Base-by-base conservation (phyloP, 2,888 invertebrate genomes). In the Perizoma affinitatum region DNA sequence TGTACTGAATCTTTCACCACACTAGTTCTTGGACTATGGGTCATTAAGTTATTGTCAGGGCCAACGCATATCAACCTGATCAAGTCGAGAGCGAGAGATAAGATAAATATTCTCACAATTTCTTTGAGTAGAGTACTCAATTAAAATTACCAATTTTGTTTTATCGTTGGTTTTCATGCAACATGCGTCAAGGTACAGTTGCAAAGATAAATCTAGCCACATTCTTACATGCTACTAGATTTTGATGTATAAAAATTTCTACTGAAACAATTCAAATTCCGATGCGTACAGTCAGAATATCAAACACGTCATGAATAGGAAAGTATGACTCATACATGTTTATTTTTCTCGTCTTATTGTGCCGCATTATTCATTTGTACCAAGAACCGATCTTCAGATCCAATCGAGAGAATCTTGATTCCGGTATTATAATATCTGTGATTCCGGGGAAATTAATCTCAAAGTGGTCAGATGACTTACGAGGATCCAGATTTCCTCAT, bases 291-390 rank as follows among this genome's bases (percentile, higher is more conserved):
- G 58, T 66, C 56, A 50, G 47, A 60, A 56, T 63, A 65, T 49
- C 54, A 52, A 63, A 58, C 57, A 54, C 62, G 38, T 57, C 58
- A 53, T 69, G 64, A 58, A 63, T 68, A 69, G 61, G 64, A 71
- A 75, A 70, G 61, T 57, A 52, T 78, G 77, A 77, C 55, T 79
- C 78, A 79, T 42, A 58, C 56, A 60, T 69, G 61, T 57, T 58
- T 68, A 60, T 65, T 65, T 69, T 70, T 66, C 62, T 66, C 40
- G 43, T 54, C 35, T 67, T 70, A 69, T 63, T 69, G 67, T 67
- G 67, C 62, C 53, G 71, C 68, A 70, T 83, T 81, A 86, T 79
- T 87, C 83, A 85, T 80, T 73, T 68, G 68, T 85, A 81, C 83
- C 63, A 63, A 72, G 85, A 86, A 88, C 68, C 69, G 75, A 82